phyloP scores from a whole-genome alignment of 2,888 invertebrate species.

The Tuberolachnus salignus region DNA sequence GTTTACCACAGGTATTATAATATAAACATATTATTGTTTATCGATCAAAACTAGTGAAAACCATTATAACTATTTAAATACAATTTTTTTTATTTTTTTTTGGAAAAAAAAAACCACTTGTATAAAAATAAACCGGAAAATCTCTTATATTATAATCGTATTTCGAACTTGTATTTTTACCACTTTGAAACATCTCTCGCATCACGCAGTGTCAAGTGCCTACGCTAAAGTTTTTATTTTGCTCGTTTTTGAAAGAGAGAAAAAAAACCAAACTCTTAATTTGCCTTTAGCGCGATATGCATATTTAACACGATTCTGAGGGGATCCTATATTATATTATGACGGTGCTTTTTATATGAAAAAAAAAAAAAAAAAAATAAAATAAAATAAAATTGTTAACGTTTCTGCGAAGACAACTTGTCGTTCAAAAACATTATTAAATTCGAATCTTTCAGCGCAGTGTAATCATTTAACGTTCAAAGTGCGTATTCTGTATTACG shows the following conservation, averaged over 20 bases:
- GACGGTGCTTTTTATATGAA: neutral
- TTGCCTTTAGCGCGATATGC: neutral
- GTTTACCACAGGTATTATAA: too few species aligned
- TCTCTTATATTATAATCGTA: neutral
- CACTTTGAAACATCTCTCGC: neutral
- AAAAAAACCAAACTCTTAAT: slow-evolving; percentile 23
- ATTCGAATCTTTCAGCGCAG: neutral
- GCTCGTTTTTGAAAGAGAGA: neutral
- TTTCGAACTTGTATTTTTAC: slow-evolving; percentile 1
- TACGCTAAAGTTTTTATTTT: slow-evolving; percentile 17
- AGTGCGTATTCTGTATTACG: neutral
- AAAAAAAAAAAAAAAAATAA: too few species aligned
- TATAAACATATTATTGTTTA: too few species aligned
- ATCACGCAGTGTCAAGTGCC: neutral
- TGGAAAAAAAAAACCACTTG: too few species aligned
- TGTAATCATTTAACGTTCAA: slow-evolving; percentile 21
- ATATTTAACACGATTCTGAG: neutral
- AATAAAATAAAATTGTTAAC: too few species aligned
- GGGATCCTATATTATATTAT: neutral
- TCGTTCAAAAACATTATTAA: slow-evolving; percentile 28
- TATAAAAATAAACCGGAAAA: neutral
- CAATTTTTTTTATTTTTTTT: too few species aligned
- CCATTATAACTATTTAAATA: too few species aligned
- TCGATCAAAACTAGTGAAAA: too few species aligned
- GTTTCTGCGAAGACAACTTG: slow-evolving; percentile 11